Base-by-base conservation (phyloP, 2,113 vertebrate genomes). In the Loxodonta africana region DNA sequence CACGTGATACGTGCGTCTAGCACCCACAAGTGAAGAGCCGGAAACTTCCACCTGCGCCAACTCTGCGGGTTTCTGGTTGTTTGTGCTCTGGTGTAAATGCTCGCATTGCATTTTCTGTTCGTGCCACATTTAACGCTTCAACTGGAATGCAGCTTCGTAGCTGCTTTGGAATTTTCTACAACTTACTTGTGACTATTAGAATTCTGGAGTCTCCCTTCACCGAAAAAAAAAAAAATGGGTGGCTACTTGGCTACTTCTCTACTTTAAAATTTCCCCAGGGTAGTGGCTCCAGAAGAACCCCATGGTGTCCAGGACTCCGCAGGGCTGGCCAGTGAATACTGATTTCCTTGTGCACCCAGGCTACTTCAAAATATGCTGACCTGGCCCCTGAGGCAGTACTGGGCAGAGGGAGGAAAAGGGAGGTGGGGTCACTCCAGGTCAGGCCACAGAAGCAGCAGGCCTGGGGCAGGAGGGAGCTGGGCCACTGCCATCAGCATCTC, bases 1-100 rank as follows among this genome's bases (percentile, higher is more conserved):
- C 97, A 78, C 25, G 5, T 71, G 97, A 88, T 0, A 46, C n/a
- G 1, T 44, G 74, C 25, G 96, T 97, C 97, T 97, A 91, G 97
- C 97, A 97, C 97, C 93, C 96, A 0, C 21, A 28, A 84, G 95
- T 2, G 80, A 88, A 30, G 90, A 97, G 71, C 96, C 57, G 82
- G 96, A 85, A 94, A 48, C 46, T 1, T 5, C 8, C 83, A 62
- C 74, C 88, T 6, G 18, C 25, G 93, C 96, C 97, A 95, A 51
- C 93, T 57, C 95, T 9, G 48, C 41, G 3, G 95, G 89, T 71
- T 95, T 53, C 87, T 77, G 96, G 94, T n/a, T 84, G 73, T 80
- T 71, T 48, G 84, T 3, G 71, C 94, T 87, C 17, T 9, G 71
- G 76, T 89, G 85, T 94, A 85, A 91, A 76, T 57, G 97, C 94